phyloP scores from a whole-genome alignment of 92 coral and sea anemone species.

The Plumapathes pennacea region DNA sequence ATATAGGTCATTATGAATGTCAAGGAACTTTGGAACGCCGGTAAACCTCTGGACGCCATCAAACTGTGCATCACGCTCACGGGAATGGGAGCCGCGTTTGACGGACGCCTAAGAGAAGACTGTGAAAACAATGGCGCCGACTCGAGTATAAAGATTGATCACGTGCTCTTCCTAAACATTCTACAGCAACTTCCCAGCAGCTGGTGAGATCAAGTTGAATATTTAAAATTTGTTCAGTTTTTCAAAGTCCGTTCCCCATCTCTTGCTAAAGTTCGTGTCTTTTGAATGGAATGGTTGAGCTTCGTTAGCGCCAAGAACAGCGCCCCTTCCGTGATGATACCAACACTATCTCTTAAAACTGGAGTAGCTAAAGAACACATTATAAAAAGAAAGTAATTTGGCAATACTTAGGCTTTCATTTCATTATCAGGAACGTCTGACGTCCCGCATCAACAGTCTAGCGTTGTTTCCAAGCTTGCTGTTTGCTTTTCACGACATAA shows the following conservation, averaged over 20 bases:
- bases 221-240: not conserved
- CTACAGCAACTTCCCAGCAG: slow-evolving; percentile 72
- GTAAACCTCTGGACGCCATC: slow-evolving; percentile 56
- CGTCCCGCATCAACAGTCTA: no score
- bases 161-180: slow-evolving; percentile 72
- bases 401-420: no score
- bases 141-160: slow-evolving; percentile 29
- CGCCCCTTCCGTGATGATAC: no score
- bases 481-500: no score
- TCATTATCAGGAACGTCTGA: no score
- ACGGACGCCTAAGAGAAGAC: slow-evolving; percentile 1
- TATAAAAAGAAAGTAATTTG: no score
- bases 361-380: no score
- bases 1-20: slow-evolving; percentile 55
- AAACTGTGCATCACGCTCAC: slow-evolving; percentile 60
- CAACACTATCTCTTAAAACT: no score
- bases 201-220: slow-evolving; percentile 40
- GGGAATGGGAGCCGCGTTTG: slow-evolving; percentile 41
- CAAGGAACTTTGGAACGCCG: slow-evolving; percentile 69
- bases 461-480: no score
- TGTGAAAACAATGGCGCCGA: not conserved
- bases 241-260: not conserved
- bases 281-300: no score
- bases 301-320: no score
- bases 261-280: no score